Conservation (phyloP, 2,113 vertebrate genomes). For the Cinclus cinclus region DNA sequence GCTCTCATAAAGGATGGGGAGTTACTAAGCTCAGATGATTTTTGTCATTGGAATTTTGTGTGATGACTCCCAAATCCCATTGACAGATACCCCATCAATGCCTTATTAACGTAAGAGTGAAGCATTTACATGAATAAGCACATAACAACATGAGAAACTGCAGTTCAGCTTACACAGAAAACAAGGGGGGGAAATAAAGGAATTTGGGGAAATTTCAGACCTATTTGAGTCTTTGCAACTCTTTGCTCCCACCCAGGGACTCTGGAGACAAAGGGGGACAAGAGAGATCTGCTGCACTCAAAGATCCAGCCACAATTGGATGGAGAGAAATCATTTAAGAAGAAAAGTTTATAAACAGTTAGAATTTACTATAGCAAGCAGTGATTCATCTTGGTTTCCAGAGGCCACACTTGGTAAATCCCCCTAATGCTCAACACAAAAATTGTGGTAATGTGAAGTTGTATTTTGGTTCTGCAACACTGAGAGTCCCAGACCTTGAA, state of each 20-base stretch:
- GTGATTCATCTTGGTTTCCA: neutral
- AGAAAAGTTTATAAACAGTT: neutral
- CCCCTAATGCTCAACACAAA: neutral
- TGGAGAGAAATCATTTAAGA: neutral
- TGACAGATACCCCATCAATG: neutral
- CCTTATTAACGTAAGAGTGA: neutral
- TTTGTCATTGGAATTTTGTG: neutral
- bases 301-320: neutral
- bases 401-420: neutral
- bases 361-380: neutral
- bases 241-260: rapidly evolving
- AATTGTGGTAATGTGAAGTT: neutral
- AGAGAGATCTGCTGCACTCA: neutral
- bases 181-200: rapidly evolving
- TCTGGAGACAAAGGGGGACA: neutral
- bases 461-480: neutral
- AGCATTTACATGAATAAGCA: neutral
- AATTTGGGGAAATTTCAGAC: neutral
- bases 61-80: neutral
- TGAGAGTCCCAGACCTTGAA: neutral
- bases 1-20: neutral
- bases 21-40: neutral
- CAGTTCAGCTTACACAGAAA: neutral
- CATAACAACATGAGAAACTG: neutral
- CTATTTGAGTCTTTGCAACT: neutral